Conservation (phyloP, 2,113 vertebrate genomes). For the Gallinago jamesoni region DNA sequence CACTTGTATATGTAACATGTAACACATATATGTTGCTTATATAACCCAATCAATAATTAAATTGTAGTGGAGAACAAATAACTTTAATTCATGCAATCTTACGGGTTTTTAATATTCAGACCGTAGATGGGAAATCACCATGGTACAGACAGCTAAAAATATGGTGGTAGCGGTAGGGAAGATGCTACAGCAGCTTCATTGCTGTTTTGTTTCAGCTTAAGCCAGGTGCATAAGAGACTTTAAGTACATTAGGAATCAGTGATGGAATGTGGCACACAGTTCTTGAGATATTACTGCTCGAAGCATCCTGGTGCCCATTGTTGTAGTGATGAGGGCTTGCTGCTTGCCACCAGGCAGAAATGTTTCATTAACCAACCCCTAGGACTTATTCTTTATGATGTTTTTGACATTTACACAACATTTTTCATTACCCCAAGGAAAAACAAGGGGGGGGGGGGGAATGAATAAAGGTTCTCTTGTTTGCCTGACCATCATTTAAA, state of each 20-base stretch:
- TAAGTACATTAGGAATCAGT: background rate
- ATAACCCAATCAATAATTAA: background rate
- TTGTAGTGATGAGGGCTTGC: background rate
- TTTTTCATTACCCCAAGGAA: constrained; percentile 71
- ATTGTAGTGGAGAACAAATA: background rate
- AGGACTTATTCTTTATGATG: constrained; percentile 69
- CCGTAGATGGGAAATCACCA: background rate
- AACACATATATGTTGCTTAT: background rate
- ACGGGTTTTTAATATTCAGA: accelerated
- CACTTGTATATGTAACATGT: background rate
- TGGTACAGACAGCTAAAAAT: background rate
- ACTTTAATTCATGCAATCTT: background rate
- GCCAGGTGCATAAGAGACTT: constrained; percentile 15
- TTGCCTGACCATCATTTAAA: constrained; percentile 21
- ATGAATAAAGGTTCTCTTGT: constrained; percentile 50
- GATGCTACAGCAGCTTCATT: background rate
- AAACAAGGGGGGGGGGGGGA: background rate
- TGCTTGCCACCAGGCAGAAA: constrained; percentile 63
- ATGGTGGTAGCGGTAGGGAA: background rate
- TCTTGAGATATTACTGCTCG: constrained; percentile 64
- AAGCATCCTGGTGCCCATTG: constrained; percentile 38
- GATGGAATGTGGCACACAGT: constrained; percentile 37
- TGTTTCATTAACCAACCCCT: constrained; percentile 73
- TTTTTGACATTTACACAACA: constrained; percentile 71
- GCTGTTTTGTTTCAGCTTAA: background rate